Percentiles rank a stretch among this genome's conserved stretches.
phyloP scores from a whole-genome alignment of 2,888 invertebrate genomes.

The Leptinotarsa juncta region DNA sequence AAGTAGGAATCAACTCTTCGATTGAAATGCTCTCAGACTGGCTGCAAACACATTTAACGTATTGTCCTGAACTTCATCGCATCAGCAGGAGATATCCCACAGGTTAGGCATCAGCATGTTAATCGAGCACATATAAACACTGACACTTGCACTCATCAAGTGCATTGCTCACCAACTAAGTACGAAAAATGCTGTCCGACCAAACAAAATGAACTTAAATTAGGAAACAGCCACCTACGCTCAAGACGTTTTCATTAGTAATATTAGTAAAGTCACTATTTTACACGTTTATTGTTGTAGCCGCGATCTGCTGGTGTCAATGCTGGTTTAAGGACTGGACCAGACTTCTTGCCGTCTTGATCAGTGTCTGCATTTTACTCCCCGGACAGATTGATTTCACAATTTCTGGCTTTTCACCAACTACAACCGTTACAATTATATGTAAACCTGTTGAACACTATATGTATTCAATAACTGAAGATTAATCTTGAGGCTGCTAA shows the following conservation, averaged over 20 bases:
- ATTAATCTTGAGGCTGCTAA: conserved; percentile 29
- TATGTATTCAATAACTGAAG: conserved; percentile 16
- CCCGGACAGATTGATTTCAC: conserved; percentile 50
- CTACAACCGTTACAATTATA: conserved; percentile 26
- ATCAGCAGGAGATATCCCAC: conserved; percentile 31
- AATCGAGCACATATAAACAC: conserved; percentile 33
- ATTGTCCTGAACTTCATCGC: conserved; percentile 28
- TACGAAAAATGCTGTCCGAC: conserved; percentile 39
- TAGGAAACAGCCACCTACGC: conserved; percentile 62
- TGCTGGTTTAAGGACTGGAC: conserved; percentile 54
- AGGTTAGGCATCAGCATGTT: conserved; percentile 20
- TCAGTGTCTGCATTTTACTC: conserved; percentile 50
- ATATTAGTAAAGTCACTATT: conserved; percentile 55
- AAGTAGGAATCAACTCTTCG: not conserved
- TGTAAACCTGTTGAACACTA: conserved; percentile 26
- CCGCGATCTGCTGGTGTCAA: conserved; percentile 47
- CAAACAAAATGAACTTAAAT: conserved; percentile 56
- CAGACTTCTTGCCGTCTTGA: conserved; percentile 57
- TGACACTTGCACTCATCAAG: conserved; percentile 44
- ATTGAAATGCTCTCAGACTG: not conserved
- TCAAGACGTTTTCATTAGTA: conserved; percentile 53
- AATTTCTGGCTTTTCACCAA: conserved; percentile 42
- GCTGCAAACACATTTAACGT: not conserved
- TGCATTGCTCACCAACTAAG: conserved; percentile 42
- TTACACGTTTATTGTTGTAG: conserved; percentile 36